A percentile compares a stretch with the other conserved stretches of the same genome.
Conservation (phyloP, 2,888 invertebrate species). For the Leptopilina syphax region DNA sequence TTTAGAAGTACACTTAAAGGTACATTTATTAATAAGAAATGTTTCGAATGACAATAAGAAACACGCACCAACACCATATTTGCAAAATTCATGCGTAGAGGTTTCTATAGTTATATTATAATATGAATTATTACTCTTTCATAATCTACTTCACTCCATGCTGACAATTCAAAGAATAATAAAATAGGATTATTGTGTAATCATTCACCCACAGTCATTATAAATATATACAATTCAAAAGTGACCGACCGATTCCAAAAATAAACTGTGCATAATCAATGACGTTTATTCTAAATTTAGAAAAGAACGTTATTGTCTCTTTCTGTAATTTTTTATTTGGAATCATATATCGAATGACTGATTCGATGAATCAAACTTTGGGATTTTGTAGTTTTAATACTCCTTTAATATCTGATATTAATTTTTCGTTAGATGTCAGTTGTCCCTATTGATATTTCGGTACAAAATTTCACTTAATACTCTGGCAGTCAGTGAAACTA, state of each 20-base stretch:
- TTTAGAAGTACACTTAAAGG: no score
- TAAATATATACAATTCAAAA: not conserved
- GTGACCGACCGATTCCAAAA: not conserved
- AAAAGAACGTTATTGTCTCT: not conserved
- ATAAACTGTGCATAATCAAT: not conserved
- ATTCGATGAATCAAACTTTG: no score
- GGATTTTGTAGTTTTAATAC: no score
- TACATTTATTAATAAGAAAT: no score
- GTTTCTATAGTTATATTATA: not conserved
- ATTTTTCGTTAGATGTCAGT: no score
- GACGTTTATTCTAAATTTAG: slow-evolving; percentile 31
- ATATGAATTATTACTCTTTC: slow-evolving; percentile 29
- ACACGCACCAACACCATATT: not conserved
- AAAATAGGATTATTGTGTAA: slow-evolving; percentile 34
- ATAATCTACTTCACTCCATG: slow-evolving; percentile 3
- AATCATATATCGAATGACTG: no score
- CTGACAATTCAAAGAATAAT: slow-evolving; percentile 29
- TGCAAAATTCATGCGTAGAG: not conserved
- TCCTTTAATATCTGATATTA: no score
- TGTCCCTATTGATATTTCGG: no score
- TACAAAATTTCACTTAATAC: no score
- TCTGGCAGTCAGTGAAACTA: no score
- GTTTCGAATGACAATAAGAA: not conserved
- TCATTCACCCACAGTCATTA: slow-evolving; percentile 20
- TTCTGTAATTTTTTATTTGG: no score